Evolutionary conservation across 2,113 vertebrate genomes (phyloP).

Genomic region (Saccopteryx leptura): DNA sequence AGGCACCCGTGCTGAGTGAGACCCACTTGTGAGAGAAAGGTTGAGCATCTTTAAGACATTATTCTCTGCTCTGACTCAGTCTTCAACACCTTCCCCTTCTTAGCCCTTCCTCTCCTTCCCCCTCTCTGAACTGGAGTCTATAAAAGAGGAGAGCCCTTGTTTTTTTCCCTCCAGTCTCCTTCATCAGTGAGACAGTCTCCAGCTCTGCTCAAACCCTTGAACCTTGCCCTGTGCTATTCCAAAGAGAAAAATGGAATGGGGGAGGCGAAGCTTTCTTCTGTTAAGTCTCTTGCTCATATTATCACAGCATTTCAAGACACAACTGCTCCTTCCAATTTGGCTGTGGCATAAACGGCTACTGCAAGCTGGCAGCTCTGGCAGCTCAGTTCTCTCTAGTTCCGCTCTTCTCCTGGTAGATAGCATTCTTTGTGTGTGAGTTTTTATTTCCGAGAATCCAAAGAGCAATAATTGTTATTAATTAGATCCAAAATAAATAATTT

Average conservation of each 20-base stretch:
- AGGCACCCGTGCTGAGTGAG: too few species aligned
- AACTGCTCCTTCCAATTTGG: background rate
- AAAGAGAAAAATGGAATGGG: background rate
- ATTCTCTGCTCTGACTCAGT: background rate
- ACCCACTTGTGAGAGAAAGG: background rate
- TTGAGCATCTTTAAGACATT: background rate
- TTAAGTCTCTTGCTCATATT: background rate
- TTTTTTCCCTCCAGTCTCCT: background rate
- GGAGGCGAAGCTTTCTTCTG: background rate
- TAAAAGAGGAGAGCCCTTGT: background rate
- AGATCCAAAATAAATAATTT: background rate
- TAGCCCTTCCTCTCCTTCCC: too few species aligned
- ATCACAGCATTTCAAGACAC: background rate
- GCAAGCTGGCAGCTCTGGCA: background rate
- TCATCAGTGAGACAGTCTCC: background rate
- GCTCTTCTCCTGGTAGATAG: background rate
- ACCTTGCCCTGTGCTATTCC: background rate
- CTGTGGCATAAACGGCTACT: background rate
- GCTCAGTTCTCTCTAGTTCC: background rate
- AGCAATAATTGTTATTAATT: background rate
- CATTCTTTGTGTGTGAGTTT: background rate
- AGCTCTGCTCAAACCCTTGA: background rate
- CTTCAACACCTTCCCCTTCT: rapidly evolving
- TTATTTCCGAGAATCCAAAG: background rate
- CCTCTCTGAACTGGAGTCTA: too few species aligned